Conservation (phyloP, 1,140 invertebrate species). For the Pinna nobilis region DNA sequence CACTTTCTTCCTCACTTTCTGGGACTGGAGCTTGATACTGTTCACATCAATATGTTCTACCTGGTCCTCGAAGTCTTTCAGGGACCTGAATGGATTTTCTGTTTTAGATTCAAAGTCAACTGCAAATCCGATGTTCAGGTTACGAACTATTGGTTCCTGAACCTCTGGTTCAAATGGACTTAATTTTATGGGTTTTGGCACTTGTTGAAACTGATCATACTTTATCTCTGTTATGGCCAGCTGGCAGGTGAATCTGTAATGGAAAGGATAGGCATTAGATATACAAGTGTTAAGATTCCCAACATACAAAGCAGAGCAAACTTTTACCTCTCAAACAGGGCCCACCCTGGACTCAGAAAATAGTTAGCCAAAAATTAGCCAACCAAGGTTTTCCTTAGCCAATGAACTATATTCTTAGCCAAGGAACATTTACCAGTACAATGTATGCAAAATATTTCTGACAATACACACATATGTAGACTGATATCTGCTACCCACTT, state of each 20-base stretch:
- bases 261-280: constrained; percentile 2
- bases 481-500: no score
- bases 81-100: constrained; percentile 17
- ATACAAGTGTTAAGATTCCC: not conserved
- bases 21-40: constrained; percentile 41
- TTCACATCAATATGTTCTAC: constrained; percentile 41
- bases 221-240: constrained; percentile 82
- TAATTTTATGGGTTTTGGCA: constrained; percentile 21
- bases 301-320: no score
- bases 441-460: no score
- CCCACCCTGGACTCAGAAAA: no score
- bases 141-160: constrained; percentile 65
- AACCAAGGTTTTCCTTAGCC: no score
- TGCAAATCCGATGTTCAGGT: constrained; percentile 82
- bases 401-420: no score
- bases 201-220: constrained; percentile 36
- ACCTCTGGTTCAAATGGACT: constrained; percentile 19
- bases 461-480: no score
- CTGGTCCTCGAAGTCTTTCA: constrained; percentile 13
- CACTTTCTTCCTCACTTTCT: constrained; percentile 28
- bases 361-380: no score
- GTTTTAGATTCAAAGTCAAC: constrained; percentile 76
- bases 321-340: no score
- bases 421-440: no score
- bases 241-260: constrained; percentile 79